A percentile compares a stretch with the other conserved stretches of the same genome.
Conservation (phyloP, 2,888 invertebrate genomes). For the Eledone cirrhosa region DNA sequence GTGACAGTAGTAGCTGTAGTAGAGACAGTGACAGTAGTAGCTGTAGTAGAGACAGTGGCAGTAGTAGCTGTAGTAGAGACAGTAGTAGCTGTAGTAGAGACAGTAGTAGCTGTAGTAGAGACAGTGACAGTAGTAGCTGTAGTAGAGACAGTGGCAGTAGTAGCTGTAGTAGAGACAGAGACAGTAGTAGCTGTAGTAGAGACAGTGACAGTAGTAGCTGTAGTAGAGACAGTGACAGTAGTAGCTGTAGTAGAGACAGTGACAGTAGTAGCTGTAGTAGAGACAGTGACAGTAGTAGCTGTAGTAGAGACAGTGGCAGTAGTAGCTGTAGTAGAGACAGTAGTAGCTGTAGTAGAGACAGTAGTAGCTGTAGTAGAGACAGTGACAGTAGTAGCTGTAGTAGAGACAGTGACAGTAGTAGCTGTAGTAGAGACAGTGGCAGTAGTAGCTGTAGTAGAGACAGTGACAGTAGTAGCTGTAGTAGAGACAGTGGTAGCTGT, state of each 20-base stretch:
- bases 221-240: not conserved
- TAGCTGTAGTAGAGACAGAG: too few species aligned
- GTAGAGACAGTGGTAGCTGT: not conserved
- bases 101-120: not conserved
- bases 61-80: not conserved
- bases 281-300: not conserved
- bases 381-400: not conserved
- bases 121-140: not conserved
- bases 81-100: not conserved
- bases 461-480: not conserved
- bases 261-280: not conserved
- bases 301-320: too few species aligned
- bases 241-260: not conserved
- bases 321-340: not conserved
- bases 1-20: not conserved
- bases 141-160: too few species aligned
- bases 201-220: not conserved
- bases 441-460: not conserved
- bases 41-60: not conserved
- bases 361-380: not conserved
- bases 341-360: not conserved
- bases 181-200: not conserved
- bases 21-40: not conserved
- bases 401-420: not conserved
- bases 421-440: too few species aligned